Evolutionary conservation across 23 tunicate genomes (phyloP).

Genomic region (Ascidia mentula): DNA sequence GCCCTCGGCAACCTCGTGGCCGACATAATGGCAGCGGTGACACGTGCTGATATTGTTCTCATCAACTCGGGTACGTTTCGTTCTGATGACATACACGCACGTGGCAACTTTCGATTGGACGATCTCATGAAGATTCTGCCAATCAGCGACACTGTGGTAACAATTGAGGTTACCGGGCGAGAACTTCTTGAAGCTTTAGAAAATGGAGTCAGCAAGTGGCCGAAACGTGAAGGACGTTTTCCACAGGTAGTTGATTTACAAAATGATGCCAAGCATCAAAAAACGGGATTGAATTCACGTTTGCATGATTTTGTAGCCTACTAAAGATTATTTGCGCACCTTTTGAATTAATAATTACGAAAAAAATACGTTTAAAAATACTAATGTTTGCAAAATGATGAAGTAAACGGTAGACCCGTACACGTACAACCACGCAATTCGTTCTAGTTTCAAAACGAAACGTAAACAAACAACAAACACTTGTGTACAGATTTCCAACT

Average conservation of each 20-base stretch:
- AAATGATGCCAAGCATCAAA: too few relatives aligned
- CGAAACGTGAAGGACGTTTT: constrained; percentile 78
- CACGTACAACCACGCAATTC: too few relatives aligned
- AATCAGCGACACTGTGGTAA: constrained; percentile 76
- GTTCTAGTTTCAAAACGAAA: too few relatives aligned
- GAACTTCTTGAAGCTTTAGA: constrained; percentile 77
- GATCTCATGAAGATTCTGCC: constrained; percentile 90
- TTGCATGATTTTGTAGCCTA: too few relatives aligned
- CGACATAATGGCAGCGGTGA: constrained; percentile 70
- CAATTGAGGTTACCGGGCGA: constrained; percentile 64
- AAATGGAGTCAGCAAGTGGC: constrained; percentile 81
- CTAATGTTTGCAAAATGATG: too few relatives aligned
- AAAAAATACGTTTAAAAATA: too few relatives aligned
- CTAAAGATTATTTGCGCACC: too few relatives aligned
- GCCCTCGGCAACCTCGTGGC: constrained; percentile 81
- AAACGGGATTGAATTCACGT: too few relatives aligned
- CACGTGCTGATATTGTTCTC: constrained; percentile 62
- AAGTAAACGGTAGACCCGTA: too few relatives aligned
- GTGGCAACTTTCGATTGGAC: constrained; percentile 52
- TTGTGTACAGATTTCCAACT: constrained; percentile 46
- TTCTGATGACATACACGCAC: constrained; percentile 47
- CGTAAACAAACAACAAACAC: neutral
- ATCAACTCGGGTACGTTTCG: constrained; percentile 93
- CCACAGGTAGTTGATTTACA: too few relatives aligned
- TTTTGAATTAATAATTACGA: too few relatives aligned